A percentile compares a stretch with the other conserved stretches of the same genome.
phyloP scores from a whole-genome alignment of 2,113 vertebrate genomes.

The Orycteropus afer region DNA sequence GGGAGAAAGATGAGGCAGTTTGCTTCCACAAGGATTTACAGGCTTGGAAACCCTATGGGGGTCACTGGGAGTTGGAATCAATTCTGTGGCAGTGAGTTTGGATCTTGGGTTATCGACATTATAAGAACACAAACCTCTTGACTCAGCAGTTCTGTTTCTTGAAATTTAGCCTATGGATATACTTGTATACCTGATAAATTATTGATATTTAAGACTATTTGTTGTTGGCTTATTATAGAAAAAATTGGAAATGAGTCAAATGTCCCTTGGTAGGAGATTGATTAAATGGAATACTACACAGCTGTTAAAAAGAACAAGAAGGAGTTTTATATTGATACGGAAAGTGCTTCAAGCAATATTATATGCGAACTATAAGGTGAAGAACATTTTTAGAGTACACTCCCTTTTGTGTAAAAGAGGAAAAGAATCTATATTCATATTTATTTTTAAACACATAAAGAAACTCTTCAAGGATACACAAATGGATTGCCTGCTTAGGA shows the following conservation, averaged over 20 bases:
- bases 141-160: neutral
- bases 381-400: neutral
- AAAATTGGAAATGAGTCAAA: slow-evolving; percentile 25
- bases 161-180: neutral
- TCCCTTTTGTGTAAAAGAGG: neutral
- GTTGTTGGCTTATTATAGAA: slow-evolving; percentile 6
- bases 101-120: neutral
- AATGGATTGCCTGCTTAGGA: slow-evolving; percentile 16
- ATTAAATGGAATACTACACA: neutral
- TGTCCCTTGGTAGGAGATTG: neutral
- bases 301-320: neutral
- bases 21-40: too few relatives aligned
- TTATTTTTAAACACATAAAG: neutral
- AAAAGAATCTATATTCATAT: neutral
- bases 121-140: neutral
- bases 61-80: too few relatives aligned
- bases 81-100: too few relatives aligned
- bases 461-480: neutral
- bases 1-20: too few relatives aligned
- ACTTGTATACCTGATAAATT: neutral
- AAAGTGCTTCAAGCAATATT: neutral
- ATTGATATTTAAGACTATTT: slow-evolving; percentile 2
- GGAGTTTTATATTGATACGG: neutral
- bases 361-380: neutral
- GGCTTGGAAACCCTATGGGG: too few relatives aligned